Evolutionary conservation across 2,888 invertebrate genomes (phyloP).

Genomic region (Pristionchus entomophagus): DNA sequence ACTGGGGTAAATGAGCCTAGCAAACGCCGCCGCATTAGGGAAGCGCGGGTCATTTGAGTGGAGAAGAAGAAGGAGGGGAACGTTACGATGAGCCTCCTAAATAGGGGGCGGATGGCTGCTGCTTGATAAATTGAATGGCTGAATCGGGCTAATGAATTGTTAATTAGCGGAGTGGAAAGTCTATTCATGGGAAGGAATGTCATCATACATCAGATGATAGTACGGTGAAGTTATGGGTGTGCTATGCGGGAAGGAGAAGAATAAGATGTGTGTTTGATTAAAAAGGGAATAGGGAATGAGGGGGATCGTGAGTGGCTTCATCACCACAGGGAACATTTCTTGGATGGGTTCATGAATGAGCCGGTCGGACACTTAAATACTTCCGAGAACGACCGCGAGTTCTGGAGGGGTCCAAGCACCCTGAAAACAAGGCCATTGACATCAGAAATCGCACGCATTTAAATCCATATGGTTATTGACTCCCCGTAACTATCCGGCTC

Average conservation of each 20-base stretch:
- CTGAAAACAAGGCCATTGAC: not conserved
- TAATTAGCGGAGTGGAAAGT: slow-evolving; percentile 9
- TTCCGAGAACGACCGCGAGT: slow-evolving; percentile 1
- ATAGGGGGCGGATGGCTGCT: not conserved
- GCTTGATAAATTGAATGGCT: slow-evolving; percentile 9
- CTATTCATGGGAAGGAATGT: not conserved
- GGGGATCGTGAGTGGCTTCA: not conserved
- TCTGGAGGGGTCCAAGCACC: slow-evolving; percentile 29
- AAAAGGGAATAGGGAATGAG: not conserved
- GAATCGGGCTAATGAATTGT: slow-evolving; percentile 19
- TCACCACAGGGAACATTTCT: slow-evolving; percentile 39
- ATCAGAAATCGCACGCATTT: slow-evolving; percentile 2
- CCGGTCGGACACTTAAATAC: slow-evolving; percentile 30
- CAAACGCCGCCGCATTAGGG: not conserved
- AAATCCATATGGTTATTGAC: too few species aligned
- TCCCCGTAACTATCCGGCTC: too few species aligned
- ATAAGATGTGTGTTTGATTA: slow-evolving; percentile 2
- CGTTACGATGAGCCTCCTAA: not conserved
- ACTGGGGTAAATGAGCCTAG: not conserved
- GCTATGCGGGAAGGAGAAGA: not conserved
- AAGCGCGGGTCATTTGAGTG: not conserved
- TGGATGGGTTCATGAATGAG: slow-evolving; percentile 1
- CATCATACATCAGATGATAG: not conserved
- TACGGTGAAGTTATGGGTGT: not conserved
- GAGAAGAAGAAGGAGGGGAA: not conserved